These are phyloP conservation scores for Aphis gossypii DNA, from an alignment of 1,140 invertebrate species.

Conservation along the genomic window DNA sequence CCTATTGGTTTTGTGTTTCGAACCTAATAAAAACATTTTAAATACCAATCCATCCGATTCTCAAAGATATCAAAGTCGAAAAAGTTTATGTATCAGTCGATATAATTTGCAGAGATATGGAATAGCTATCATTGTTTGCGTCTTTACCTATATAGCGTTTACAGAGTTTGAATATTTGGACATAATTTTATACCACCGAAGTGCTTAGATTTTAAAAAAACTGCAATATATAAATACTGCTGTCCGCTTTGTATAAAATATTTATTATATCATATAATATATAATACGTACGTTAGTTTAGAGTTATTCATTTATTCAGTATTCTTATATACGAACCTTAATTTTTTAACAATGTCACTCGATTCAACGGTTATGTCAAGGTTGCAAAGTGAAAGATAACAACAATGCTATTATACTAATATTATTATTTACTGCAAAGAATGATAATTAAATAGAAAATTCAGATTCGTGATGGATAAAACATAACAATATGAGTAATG, in stretches of 20 bases:
- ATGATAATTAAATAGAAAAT: conserved; percentile 8
- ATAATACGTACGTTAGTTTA: background rate
- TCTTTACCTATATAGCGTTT: too few relatives aligned
- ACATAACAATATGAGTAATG: background rate
- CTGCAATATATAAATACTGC: too few relatives aligned
- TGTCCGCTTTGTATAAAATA: background rate
- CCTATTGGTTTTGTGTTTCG: too few relatives aligned
- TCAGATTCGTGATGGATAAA: conserved; percentile 1
- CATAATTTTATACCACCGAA: too few relatives aligned
- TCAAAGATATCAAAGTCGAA: too few relatives aligned
- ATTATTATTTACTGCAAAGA: background rate
- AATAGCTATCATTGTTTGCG: too few relatives aligned
- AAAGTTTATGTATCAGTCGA: too few relatives aligned
- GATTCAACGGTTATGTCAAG: background rate
- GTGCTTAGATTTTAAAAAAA: too few relatives aligned
- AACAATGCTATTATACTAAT: background rate
- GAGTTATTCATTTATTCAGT: background rate
- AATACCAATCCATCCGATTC: too few relatives aligned
- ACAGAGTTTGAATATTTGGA: background rate
- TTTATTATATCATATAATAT: background rate
- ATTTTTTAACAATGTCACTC: background rate
- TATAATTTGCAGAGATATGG: too few relatives aligned
- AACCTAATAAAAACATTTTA: too few relatives aligned
- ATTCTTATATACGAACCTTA: background rate
- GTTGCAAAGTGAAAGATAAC: background rate